Evolutionary conservation across 1,140 invertebrate species (phyloP), one percentile per base, ranked within the genome.

Genomic region (Ptiloglossa arizonensis): DNA sequence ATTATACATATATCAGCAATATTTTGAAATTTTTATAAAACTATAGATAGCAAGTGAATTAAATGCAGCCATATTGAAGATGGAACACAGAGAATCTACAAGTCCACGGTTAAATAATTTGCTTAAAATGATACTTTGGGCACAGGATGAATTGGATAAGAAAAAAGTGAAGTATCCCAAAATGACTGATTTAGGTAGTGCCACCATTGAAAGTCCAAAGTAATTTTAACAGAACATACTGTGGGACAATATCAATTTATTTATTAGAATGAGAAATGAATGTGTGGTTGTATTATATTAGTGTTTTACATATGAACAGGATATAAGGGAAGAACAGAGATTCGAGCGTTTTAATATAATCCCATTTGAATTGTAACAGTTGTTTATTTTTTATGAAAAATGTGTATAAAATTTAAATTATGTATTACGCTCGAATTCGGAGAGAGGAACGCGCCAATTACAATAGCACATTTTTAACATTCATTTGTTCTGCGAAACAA

Each of bases 11-110:
- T 24, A 6, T 5, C 15, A 35, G 13, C 27, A 56, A 11, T 54
- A 15, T 35, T 32, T 9, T 66, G 13, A 19, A 32, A 17, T 77
- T 72, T 82, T 63, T 56, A 32, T 50, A 29, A 67, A 57, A 85
- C 93, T 93, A 32, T 88, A 98, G 97, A 97, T 99, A 88, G 98
- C 98, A 17, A 98, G 97, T 93, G 98, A 99, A 94, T 93, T 99
- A 9, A 99, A 99, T 93, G 97, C 98, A 75, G 98, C 98, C 3
- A 99, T 99, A 85, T 93, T 99, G 32, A 97, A 97, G 88, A 97
- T 96, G 92, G 97, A 98, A 90, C 96, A 98, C 88, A 95, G 96
- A 90, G 97, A 98, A 87, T 95, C 96, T 59, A 97, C 98, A 27
- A 96, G 96, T 59, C 97, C 97, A 15, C 96, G 98, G 89, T 93